Conservation (phyloP, 2,797 vertebrate species). For the Hyperoplus lanceolatus region DNA sequence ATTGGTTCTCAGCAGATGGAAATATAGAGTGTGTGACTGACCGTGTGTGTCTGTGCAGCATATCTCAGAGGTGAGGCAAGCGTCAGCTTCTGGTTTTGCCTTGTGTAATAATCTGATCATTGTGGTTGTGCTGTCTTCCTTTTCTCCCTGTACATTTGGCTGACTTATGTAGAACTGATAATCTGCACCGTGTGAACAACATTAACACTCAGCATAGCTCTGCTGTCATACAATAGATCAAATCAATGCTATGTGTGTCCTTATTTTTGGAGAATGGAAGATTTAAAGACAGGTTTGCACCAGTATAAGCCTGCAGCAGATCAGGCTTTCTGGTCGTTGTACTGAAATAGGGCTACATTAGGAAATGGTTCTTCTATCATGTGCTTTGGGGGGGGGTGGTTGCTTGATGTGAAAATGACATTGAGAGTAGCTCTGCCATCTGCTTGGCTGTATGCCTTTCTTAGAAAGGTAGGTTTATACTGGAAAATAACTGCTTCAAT, state of each 20-base stretch:
- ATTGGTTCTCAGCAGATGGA: not conserved
- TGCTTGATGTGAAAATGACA: too few species aligned
- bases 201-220: not conserved
- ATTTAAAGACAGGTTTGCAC: not conserved
- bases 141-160: not conserved
- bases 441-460: not conserved
- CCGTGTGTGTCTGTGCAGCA: not conserved
- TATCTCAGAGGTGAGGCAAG: constrained; percentile 34
- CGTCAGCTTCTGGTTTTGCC: constrained; percentile 35
- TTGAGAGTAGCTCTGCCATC: not conserved
- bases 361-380: not conserved
- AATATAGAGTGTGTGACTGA: not conserved
- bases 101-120: not conserved
- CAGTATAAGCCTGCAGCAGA: not conserved
- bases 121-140: constrained; percentile 10
- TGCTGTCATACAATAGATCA: not conserved
- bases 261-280: not conserved
- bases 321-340: not conserved
- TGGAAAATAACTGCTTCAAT: too few species aligned
- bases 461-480: not conserved
- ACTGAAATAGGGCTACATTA: not conserved
- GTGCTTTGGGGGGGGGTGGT: not conserved
- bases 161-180: not conserved
- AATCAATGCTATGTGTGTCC: not conserved
- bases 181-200: not conserved